phyloP scores from a whole-genome alignment of 2,888 invertebrate species.

The Limnephilus lunatus region DNA sequence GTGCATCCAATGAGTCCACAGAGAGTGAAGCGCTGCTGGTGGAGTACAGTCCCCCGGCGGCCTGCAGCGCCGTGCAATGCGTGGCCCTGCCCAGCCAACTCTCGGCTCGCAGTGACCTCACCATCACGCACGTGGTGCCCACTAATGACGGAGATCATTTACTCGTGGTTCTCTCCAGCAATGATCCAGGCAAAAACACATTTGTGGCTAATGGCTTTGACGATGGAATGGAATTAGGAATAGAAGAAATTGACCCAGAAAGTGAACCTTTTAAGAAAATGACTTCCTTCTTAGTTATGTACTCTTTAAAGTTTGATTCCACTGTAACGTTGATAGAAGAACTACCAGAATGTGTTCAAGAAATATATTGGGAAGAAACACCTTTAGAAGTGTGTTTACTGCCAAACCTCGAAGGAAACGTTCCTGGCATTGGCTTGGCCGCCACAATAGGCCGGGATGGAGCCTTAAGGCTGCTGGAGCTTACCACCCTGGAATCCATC shows the following conservation, averaged over 20 bases:
- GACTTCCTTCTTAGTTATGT: constrained; percentile 67
- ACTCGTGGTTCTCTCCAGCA: constrained; percentile 78
- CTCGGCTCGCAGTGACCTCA: constrained; percentile 75
- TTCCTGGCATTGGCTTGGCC: constrained; percentile 79
- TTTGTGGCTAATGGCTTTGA: constrained; percentile 67
- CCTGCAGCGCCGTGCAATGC: constrained; percentile 78
- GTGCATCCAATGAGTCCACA: constrained; percentile 75
- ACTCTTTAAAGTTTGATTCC: constrained; percentile 67
- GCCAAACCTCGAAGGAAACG: constrained; percentile 75
- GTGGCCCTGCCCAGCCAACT: constrained; percentile 76
- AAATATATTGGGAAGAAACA: constrained; percentile 81
- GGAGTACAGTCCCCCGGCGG: constrained; percentile 71
- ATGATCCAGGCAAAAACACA: constrained; percentile 66
- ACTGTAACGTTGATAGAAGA: constrained; percentile 72
- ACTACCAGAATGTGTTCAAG: constrained; percentile 79
- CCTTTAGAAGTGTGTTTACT: constrained; percentile 84
- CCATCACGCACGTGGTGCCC: constrained; percentile 81
- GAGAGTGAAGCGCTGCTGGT: constrained; percentile 75
- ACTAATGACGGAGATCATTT: constrained; percentile 84
- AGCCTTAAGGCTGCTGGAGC: constrained; percentile 83
- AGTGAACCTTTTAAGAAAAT: constrained; percentile 68
- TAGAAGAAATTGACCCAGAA: constrained; percentile 72
- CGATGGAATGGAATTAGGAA: constrained; percentile 71
- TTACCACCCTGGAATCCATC: constrained; percentile 83
- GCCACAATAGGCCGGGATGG: constrained; percentile 88